A percentile compares a stretch with the other conserved stretches of the same genome.
phyloP scores from a whole-genome alignment of 2,113 vertebrate species.

The Motacilla alba region DNA sequence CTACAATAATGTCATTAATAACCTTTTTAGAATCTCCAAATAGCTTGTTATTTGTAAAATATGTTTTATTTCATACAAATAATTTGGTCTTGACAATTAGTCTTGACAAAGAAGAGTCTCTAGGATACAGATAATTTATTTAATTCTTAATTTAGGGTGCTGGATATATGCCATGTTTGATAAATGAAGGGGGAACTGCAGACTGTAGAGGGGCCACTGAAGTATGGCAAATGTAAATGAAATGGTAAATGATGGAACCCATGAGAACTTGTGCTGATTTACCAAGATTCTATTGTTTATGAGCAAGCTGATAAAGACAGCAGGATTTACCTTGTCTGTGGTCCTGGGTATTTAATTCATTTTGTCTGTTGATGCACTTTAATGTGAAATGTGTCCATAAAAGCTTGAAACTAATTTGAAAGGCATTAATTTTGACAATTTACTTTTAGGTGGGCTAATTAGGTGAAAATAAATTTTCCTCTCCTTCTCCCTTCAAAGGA shows the following conservation, averaged over 20 bases:
- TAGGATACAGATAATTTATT: not conserved
- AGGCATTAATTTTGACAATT: not conserved
- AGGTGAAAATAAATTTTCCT: not conserved
- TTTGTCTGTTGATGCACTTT: not conserved
- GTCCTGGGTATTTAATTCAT: not conserved
- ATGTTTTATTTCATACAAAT: not conserved
- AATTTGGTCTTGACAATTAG: not conserved
- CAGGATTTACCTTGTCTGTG: not conserved
- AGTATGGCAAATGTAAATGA: not conserved
- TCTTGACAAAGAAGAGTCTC: not conserved
- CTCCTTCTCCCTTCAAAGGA: not conserved
- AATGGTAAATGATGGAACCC: not conserved
- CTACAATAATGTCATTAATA: not conserved
- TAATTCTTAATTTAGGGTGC: not conserved
- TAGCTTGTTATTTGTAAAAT: not conserved
- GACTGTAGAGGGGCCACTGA: not conserved
- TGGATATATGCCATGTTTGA: not conserved
- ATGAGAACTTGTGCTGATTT: not conserved
- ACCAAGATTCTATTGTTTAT: not conserved
- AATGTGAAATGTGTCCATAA: not conserved
- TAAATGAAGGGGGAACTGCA: not conserved
- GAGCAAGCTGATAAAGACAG: not conserved
- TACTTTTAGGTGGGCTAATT: not conserved
- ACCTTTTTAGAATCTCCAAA: not conserved
- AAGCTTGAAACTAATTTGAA: not conserved